Evolutionary conservation across 2,888 invertebrate species (phyloP), one percentile per base, ranked within the genome.

Genomic region (Troglohyphantes excavatus): DNA sequence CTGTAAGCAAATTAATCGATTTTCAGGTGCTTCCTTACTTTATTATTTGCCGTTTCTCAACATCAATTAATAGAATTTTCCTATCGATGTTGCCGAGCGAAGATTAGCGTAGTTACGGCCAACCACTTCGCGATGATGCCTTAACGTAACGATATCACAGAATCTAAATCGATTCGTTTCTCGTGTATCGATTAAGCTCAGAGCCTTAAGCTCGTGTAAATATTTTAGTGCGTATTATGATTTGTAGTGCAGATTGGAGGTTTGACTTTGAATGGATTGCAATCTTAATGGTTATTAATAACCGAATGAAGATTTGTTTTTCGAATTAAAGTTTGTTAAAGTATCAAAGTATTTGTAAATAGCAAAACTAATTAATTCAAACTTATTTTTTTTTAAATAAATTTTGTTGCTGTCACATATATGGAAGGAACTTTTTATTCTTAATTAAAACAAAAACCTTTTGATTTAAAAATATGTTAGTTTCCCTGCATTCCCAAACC

Each of bases 21-120:
- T 63, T 63, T 39, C 63, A 63, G 63, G 39, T 63, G n/a, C 39
- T 46, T 23, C 76, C 17, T 39, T 23, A 63, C 76, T 78, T 63
- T 43, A 63, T 76, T 76, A 78, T 63, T 76, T 59, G 75, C 21
- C 29, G 39, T 53, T 65, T 79, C 79, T 11, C 67, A 29, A 21
- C 67, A 68, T 81, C 79, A 67, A 81, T 81, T 68, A 81, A 53
- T 81, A 81, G 79, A 53, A 65, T 78, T 78, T 78, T 65, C 78
- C 39, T n/a, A 46, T 7, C 9, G 46, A 46, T 7, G 46, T 17
- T 46, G 46, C 46, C 9, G 46, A 46, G 46, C 9, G 46, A 46
- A 46, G 46, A 46, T 46, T 46, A 46, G 3, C 46, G 46, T 46
- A 7, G 46, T 46, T 46, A 46, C 17, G 46, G 46, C 46, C 46